Percentiles rank a stretch among this genome's conserved stretches.
phyloP scores from a whole-genome alignment of 2,888 invertebrate genomes.

The Acanthococcus lagerstroemiae region DNA sequence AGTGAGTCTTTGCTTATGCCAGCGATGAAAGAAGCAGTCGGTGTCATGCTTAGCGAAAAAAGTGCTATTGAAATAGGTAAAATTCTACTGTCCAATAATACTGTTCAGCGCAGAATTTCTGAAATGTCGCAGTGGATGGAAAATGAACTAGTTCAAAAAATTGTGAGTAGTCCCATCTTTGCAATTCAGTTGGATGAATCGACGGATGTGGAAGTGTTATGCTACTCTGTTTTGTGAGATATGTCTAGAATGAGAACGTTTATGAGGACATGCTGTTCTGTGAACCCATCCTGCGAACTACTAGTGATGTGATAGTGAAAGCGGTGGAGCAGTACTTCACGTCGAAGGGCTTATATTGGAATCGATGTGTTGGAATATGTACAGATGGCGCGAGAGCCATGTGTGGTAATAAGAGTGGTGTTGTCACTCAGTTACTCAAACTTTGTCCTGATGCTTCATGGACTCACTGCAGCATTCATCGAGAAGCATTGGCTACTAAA shows the following conservation, averaged over 20 bases:
- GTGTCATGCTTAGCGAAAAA: constrained; percentile 51
- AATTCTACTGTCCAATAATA: constrained; percentile 18
- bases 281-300: constrained; percentile 5
- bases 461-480: not conserved
- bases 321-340: not conserved
- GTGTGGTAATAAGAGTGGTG: not conserved
- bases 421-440: constrained; percentile 23
- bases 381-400: not conserved
- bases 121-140: constrained; percentile 22
- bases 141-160: constrained; percentile 14
- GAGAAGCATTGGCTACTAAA: not conserved
- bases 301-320: constrained; percentile 13
- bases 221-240: constrained; percentile 17
- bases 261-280: constrained; percentile 5
- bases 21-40: not conserved
- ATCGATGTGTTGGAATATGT: not conserved
- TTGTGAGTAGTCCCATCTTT: constrained; percentile 13
- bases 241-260: constrained; percentile 4
- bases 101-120: constrained; percentile 17
- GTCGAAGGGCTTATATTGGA: not conserved
- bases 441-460: constrained; percentile 19
- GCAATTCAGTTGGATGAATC: constrained; percentile 23
- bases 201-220: constrained; percentile 15
- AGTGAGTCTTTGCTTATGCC: not conserved
- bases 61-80: constrained; percentile 2